Conservation (phyloP, 2,888 invertebrate species). For the Coronaproctus castanopsis region DNA sequence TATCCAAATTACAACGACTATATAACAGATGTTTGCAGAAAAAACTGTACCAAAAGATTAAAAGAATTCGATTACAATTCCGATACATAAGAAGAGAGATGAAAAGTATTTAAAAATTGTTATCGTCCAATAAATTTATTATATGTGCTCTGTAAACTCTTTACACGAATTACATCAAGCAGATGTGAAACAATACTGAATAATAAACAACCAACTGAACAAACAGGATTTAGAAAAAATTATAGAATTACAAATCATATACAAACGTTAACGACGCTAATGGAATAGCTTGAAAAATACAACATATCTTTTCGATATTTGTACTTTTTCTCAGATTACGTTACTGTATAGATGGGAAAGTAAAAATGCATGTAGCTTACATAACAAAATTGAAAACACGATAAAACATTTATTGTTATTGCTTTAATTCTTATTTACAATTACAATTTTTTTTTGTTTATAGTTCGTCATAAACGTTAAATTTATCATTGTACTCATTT, state of each 20-base stretch:
- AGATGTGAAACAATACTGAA: neutral
- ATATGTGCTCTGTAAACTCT: neutral
- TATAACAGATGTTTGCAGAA: neutral
- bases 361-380: too few species aligned
- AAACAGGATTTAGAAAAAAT: neutral
- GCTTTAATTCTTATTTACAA: too few species aligned
- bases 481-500: too few species aligned
- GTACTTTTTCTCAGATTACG: too few species aligned
- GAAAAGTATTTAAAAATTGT: neutral
- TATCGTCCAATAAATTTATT: neutral
- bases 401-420: too few species aligned
- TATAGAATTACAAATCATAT: neutral
- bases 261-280: too few species aligned
- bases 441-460: too few species aligned
- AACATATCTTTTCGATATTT: too few species aligned
- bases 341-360: too few species aligned
- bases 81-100: neutral
- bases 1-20: neutral
- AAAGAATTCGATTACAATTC: neutral
- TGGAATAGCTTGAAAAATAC: too few species aligned
- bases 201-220: neutral
- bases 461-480: too few species aligned
- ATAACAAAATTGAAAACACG: too few species aligned
- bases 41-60: neutral
- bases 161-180: neutral